Percentiles rank a stretch among this genome's conserved stretches.
phyloP scores from a whole-genome alignment of 2,888 invertebrate species.

The Apotomis turbidana region DNA sequence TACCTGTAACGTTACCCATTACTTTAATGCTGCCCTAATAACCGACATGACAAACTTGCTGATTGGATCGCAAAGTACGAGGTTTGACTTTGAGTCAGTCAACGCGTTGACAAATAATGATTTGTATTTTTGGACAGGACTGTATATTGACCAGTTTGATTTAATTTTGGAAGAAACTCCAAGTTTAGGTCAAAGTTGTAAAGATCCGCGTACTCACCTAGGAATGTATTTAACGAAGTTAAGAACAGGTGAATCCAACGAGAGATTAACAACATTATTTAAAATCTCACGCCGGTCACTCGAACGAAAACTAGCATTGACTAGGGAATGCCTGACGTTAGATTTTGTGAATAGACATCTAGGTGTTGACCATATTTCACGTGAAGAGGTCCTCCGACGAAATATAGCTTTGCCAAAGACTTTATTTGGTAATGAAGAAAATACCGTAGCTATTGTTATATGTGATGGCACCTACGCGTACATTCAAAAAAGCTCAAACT shows the following conservation, averaged over 20 bases:
- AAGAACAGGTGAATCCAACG: not conserved
- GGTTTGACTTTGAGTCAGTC: not conserved
- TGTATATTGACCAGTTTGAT: not conserved
- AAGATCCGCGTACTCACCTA: not conserved
- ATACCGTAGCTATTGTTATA: constrained; percentile 14
- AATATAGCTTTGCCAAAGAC: constrained; percentile 26
- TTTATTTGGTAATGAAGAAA: constrained; percentile 34
- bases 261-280: not conserved
- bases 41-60: too few species aligned
- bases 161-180: constrained; percentile 7
- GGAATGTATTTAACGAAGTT: not conserved
- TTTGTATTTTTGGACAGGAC: not conserved
- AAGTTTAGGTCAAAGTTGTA: not conserved
- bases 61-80: too few species aligned
- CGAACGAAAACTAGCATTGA: not conserved
- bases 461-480: constrained; percentile 31
- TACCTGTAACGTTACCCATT: too few species aligned
- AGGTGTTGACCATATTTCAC: constrained; percentile 22
- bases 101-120: not conserved
- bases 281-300: not conserved
- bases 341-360: constrained; percentile 2
- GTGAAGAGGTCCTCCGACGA: constrained; percentile 13
- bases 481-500: constrained; percentile 31
- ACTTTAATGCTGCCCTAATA: too few species aligned
- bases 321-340: not conserved